Evolutionary conservation across 1,140 invertebrate genomes (phyloP).

Genomic region (Brachionus asplanchnoidis): DNA sequence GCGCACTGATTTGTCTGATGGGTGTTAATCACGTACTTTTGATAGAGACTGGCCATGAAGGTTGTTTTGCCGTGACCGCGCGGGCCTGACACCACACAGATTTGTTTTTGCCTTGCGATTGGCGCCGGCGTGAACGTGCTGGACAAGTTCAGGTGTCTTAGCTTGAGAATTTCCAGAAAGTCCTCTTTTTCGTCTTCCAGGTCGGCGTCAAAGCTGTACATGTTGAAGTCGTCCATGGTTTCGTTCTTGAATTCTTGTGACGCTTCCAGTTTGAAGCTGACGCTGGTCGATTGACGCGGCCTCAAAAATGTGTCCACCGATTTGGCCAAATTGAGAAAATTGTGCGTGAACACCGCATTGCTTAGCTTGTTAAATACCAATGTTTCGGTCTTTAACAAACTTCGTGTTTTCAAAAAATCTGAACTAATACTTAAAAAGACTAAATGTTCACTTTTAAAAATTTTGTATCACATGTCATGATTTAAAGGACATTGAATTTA

Average conservation of each 20-base stretch:
- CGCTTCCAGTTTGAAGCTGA: neutral
- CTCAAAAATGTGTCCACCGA: neutral
- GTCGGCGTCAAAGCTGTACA: neutral
- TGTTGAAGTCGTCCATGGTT: neutral
- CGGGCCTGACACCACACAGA: neutral
- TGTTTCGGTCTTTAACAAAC: neutral
- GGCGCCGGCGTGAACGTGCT: neutral
- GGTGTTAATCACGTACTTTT: neutral
- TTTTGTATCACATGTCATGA: neutral
- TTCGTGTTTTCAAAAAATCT: neutral
- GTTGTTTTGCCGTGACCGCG: conserved; percentile 14
- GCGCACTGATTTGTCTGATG: neutral
- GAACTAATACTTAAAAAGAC: conserved; percentile 8
- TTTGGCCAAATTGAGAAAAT: neutral
- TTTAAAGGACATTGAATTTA: too few species aligned
- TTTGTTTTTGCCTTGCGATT: neutral
- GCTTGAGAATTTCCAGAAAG: conserved; percentile 19
- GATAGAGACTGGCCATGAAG: conserved; percentile 28
- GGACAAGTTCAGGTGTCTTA: conserved; percentile 12
- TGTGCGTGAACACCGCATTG: neutral
- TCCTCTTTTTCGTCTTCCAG: conserved; percentile 23
- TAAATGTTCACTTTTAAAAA: neutral
- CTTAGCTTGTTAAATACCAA: neutral
- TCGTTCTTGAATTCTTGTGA: neutral
- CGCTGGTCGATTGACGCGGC: neutral